Evolutionary conservation across 92 coral and sea anemone species (phyloP).

Genomic region (Pocillopora meandrina): DNA sequence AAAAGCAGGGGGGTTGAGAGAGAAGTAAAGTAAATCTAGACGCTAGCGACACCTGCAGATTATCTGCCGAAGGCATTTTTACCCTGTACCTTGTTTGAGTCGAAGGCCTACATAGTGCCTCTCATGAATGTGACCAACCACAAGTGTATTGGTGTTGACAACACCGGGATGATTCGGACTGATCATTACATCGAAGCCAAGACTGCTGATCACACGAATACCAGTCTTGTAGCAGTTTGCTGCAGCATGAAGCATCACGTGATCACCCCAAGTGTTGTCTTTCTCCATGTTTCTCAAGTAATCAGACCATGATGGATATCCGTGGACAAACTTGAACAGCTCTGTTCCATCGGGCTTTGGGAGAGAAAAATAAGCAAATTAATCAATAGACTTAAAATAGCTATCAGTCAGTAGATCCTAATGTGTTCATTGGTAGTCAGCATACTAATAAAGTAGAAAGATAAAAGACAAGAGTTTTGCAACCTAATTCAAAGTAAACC

Average conservation of each 20-base stretch:
- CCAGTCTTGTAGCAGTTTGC: not conserved
- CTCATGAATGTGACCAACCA: constrained; percentile 15
- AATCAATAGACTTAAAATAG: not conserved
- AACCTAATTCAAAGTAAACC: no score
- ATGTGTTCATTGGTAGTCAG: no score
- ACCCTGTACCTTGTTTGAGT: not conserved
- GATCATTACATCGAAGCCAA: not conserved
- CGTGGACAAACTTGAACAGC: constrained; percentile 9
- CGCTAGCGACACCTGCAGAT: not conserved
- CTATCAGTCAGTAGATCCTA: no score
- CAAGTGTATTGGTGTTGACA: not conserved
- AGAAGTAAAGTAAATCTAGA: no score
- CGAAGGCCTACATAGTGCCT: constrained; percentile 6
- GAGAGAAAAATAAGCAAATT: not conserved
- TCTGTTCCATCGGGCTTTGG: constrained; percentile 16
- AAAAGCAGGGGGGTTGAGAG: no score
- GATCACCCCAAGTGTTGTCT: constrained; percentile 24
- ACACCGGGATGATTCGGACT: not conserved
- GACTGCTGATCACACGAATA: constrained; percentile 17
- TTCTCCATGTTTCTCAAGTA: constrained; percentile 4
- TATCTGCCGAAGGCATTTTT: not conserved
- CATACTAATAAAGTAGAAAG: no score
- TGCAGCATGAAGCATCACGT: constrained; percentile 1
- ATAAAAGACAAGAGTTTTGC: no score
- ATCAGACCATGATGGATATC: constrained; percentile 8